Evolutionary conservation across 2,797 vertebrate species (phyloP).

Genomic region (Intellagama lesueurii): DNA sequence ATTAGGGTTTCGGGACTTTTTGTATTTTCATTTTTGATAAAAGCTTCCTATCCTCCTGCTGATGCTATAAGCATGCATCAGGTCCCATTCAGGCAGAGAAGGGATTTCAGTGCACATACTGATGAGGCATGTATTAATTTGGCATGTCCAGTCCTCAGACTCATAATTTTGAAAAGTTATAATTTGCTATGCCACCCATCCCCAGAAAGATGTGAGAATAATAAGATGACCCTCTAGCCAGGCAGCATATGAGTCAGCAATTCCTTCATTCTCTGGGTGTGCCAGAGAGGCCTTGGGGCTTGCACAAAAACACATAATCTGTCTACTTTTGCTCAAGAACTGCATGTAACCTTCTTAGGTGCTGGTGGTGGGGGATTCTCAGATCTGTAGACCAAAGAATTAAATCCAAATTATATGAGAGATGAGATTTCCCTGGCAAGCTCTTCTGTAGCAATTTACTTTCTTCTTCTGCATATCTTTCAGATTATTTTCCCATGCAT

Average conservation of each 20-base stretch:
- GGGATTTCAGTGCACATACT: not conserved
- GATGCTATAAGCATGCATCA: not conserved
- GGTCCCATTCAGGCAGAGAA: not conserved
- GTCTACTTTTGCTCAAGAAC: not conserved
- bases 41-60: constrained; percentile 22
- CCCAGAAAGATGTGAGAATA: not conserved
- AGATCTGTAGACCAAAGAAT: too few relatives aligned
- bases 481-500: too few relatives aligned
- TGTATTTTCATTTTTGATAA: constrained; percentile 12
- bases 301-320: not conserved
- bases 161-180: not conserved
- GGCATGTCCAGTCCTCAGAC: not conserved
- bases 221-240: too few relatives aligned
- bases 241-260: too few relatives aligned
- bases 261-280: not conserved
- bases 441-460: too few relatives aligned
- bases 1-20: not conserved
- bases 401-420: too few relatives aligned
- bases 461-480: too few relatives aligned
- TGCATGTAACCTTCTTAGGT: too few relatives aligned
- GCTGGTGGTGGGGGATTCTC: too few relatives aligned
- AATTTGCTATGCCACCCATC: not conserved
- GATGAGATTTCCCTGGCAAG: too few relatives aligned
- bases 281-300: not conserved
- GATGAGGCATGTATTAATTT: not conserved